Evolutionary conservation across 2,797 vertebrate species (phyloP).

Genomic region (Gymnodraco acuticeps): DNA sequence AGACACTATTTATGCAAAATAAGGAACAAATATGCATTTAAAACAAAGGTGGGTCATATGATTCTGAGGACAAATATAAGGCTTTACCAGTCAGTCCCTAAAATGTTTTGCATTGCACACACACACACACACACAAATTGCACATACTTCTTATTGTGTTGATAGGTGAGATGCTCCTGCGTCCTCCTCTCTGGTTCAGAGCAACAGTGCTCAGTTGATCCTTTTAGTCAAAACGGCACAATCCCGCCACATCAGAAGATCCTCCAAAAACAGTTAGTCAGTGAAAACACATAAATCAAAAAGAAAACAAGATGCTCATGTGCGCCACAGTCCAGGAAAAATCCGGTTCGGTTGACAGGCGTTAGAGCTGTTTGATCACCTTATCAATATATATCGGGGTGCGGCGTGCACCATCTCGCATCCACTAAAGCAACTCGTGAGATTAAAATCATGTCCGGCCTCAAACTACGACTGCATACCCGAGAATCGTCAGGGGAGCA

Average conservation of each 20-base stretch:
- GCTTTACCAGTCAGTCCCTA: neutral
- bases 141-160: conserved; percentile 81
- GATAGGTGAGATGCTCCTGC: conserved; percentile 67
- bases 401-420: conserved; percentile 79
- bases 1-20: conserved; percentile 7
- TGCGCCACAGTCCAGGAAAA: conserved; percentile 66
- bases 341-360: conserved; percentile 49
- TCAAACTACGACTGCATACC: conserved; percentile 77
- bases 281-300: conserved; percentile 1
- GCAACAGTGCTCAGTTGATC: conserved; percentile 78
- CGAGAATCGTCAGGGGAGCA: conserved; percentile 57
- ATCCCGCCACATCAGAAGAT: conserved; percentile 74
- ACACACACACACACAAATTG: conserved; percentile 27
- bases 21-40: neutral
- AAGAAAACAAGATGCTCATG: conserved; percentile 56
- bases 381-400: conserved; percentile 70
- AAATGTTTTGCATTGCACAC: conserved; percentile 41
- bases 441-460: conserved; percentile 77
- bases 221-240: conserved; percentile 64
- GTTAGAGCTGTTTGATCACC: conserved; percentile 57
- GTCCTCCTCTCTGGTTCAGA: conserved; percentile 61
- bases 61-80: conserved; percentile 16
- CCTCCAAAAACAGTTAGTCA: conserved; percentile 49
- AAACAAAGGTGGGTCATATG: conserved; percentile 14
- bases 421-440: conserved; percentile 69